A percentile compares a stretch with the other conserved stretches of the same genome.
These are phyloP conservation scores for Amazona finschi DNA, from an alignment of 2,797 vertebrate genomes.

Conservation along the genomic window DNA sequence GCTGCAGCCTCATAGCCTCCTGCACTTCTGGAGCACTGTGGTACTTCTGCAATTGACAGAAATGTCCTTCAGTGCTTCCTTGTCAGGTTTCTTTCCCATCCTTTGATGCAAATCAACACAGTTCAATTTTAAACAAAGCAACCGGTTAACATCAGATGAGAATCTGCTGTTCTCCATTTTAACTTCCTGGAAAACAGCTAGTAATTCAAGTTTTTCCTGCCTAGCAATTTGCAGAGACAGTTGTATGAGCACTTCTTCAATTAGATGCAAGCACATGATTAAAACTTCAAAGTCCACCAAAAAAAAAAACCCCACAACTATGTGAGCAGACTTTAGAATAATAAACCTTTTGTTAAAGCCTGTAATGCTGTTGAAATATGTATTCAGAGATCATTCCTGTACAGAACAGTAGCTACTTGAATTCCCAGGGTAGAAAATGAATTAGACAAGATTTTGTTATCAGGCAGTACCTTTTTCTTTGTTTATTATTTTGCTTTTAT, in stretches of 20 bases:
- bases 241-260: not conserved
- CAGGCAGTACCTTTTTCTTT: fast-evolving
- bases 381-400: not conserved
- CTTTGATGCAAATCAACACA: not conserved
- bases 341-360: not conserved
- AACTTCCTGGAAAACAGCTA: not conserved
- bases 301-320: not conserved
- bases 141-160: not conserved
- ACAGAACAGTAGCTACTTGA: not conserved
- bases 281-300: not conserved
- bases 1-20: not conserved
- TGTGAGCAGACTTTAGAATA: not conserved
- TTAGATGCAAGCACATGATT: not conserved
- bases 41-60: not conserved
- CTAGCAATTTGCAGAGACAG: not conserved
- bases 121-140: not conserved
- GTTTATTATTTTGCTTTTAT: not conserved
- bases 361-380: not conserved
- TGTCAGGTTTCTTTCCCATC: not conserved
- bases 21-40: not conserved
- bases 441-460: not conserved
- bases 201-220: not conserved
- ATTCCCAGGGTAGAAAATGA: not conserved
- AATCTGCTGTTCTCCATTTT: not conserved
- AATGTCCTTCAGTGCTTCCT: not conserved